These are phyloP conservation scores for Chionoecetes opilio DNA, from an alignment of 1,140 invertebrate genomes.

Conservation along the genomic window DNA sequence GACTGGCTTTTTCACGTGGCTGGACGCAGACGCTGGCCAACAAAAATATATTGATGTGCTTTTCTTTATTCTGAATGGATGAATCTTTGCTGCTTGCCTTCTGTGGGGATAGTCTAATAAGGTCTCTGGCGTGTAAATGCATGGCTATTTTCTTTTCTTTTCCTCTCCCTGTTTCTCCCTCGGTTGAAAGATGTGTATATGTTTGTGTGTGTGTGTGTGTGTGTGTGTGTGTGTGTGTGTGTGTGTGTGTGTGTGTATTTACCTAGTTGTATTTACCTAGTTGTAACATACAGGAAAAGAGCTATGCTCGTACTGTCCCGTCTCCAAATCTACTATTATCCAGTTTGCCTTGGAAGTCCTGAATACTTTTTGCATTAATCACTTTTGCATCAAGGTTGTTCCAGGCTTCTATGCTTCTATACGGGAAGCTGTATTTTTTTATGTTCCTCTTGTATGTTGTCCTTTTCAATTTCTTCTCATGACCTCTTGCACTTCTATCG, in stretches of 20 bases:
- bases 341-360: too few species aligned
- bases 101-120: background rate
- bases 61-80: background rate
- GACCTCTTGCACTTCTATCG: too few species aligned
- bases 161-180: background rate
- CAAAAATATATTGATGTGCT: background rate
- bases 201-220: background rate
- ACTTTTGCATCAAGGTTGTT: too few species aligned
- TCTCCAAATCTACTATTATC: too few species aligned
- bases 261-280: background rate
- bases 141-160: background rate
- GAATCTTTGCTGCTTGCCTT: background rate
- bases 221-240: background rate
- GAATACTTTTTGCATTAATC: too few species aligned
- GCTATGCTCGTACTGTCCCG: too few species aligned
- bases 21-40: background rate
- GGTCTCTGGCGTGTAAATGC: background rate
- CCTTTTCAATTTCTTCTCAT: too few species aligned
- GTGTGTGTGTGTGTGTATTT: background rate
- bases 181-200: too few species aligned
- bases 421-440: too few species aligned
- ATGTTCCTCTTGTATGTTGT: too few species aligned
- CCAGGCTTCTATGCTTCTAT: too few species aligned
- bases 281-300: too few species aligned
- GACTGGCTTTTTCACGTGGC: background rate